Evolutionary conservation across 2,888 invertebrate genomes (phyloP), one percentile per base, ranked within the genome.

Genomic region (Caenorhabditis uteleia): DNA sequence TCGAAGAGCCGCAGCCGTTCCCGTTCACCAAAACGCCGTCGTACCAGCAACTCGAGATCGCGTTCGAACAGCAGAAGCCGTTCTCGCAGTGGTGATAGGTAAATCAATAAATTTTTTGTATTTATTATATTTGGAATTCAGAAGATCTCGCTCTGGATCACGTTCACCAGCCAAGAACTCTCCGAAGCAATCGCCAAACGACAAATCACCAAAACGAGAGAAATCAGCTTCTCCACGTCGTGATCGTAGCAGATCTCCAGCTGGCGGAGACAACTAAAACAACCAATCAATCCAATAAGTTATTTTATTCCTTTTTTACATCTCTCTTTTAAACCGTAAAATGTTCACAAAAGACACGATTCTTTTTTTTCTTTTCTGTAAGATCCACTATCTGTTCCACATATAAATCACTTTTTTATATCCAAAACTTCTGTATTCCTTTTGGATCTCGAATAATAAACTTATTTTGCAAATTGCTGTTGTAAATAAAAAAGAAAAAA

Each of bases 41-140:
- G 53, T 14, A 23, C 5, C 27, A 29, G 16, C 27, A 29, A 26
- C 12, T 44, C 51, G 39, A 48, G 58, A n/a, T 51, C 57, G n/a
- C 49, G 53, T 14, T 49, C 48, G 16, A 42, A 23, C 26, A 47
- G 47, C 16, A 51, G 23, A 27, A 51, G 51, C 43, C 55, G 61
- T 4, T 56, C 56, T 27, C 49, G 51, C n/a, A 62, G 56, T 21
- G 48, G 39, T 20, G 56, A 47, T 25, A 62, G 57, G 62, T 57
- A 34, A 14, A 16, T n/a, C n/a, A n/a, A n/a, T 3, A 3, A 6
- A 16, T n/a, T 20, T 33, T 10, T 20, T 27, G 7, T 25, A 38
- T 20, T 10, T 7, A 27, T 29, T 27, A 10, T 12, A 47, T 36
- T 18, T 26, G 8, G 12, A 23, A 47, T 62, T n/a, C 23, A 45